Conservation (phyloP, 2,797 vertebrate genomes). For the Falco cherrug region DNA sequence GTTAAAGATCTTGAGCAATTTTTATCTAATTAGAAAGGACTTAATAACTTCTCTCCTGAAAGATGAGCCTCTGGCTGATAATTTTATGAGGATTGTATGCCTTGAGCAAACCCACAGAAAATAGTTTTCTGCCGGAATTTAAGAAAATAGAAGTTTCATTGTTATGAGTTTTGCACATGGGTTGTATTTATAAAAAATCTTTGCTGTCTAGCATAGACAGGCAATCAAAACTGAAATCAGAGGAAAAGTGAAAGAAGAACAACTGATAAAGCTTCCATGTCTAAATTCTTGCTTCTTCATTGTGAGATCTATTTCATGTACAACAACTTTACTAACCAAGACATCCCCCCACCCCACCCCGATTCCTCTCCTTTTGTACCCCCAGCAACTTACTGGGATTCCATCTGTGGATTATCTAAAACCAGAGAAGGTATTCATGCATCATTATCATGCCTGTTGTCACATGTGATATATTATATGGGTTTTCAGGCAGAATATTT, state of each 20-base stretch:
- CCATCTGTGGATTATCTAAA: conserved; percentile 10
- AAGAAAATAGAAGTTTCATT: not conserved
- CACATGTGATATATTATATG: not conserved
- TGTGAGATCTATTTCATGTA: not conserved
- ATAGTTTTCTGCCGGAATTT: not conserved
- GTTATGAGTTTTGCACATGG: not conserved
- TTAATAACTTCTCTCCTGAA: conserved; percentile 31
- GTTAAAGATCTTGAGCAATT: not conserved
- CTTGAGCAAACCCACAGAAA: conserved; percentile 12
- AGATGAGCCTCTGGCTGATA: not conserved
- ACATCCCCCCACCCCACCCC: not conserved
- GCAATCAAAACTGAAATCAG: conserved; percentile 1
- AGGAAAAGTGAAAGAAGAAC: not conserved
- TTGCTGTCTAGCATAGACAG: not conserved
- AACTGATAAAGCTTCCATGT: not conserved
- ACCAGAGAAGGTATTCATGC: not conserved
- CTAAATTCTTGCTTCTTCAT: not conserved
- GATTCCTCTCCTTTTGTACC: not conserved
- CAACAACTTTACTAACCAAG: not conserved
- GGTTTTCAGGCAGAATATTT: conserved; percentile 18
- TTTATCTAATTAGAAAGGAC: conserved; percentile 27
- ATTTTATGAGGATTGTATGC: not conserved
- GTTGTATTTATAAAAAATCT: not conserved
- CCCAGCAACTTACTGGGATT: not conserved
- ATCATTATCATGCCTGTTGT: not conserved